A percentile compares a stretch with the other conserved stretches of the same genome.
phyloP scores from a whole-genome alignment of 37 sponge, comb jelly and placozoan genomes.

The Petrosia ficiformis region DNA sequence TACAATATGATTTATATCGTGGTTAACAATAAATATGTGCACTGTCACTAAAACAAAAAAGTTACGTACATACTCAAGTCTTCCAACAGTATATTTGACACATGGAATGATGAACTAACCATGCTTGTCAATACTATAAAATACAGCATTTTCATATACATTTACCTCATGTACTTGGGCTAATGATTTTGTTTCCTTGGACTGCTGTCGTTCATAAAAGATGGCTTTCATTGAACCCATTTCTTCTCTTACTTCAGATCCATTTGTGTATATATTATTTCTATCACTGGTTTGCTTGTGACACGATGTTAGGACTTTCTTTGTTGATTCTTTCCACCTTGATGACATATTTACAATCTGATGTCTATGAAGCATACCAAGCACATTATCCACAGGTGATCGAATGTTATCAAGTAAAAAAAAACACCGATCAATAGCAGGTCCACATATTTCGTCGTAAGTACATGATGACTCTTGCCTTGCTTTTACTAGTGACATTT shows the following conservation, averaged over 20 bases:
- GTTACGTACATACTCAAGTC: no score
- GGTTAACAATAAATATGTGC: no score
- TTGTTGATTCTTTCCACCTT: not conserved
- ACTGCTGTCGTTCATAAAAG: not conserved
- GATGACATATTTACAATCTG: conserved; percentile 1
- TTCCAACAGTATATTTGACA: no score
- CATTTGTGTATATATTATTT: not conserved
- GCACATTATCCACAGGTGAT: conserved; percentile 49
- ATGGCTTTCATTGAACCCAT: not conserved
- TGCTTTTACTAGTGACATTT: conserved; percentile 77
- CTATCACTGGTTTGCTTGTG: not conserved
- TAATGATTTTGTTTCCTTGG: not conserved
- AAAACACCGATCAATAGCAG: conserved; percentile 75
- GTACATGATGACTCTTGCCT: conserved; percentile 80
- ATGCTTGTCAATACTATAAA: no score
- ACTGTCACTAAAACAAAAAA: no score
- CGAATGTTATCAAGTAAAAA: conserved; percentile 82
- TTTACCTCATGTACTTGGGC: not conserved
- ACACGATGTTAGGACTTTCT: not conserved
- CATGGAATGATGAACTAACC: no score
- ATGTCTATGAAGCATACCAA: conserved; percentile 23
- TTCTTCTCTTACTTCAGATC: not conserved
- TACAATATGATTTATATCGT: no score
- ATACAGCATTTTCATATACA: no score
- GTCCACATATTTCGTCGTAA: conserved; percentile 85